These are phyloP conservation scores for Agrilus mali DNA, from an alignment of 2,888 invertebrate species.

Conservation along the genomic window DNA sequence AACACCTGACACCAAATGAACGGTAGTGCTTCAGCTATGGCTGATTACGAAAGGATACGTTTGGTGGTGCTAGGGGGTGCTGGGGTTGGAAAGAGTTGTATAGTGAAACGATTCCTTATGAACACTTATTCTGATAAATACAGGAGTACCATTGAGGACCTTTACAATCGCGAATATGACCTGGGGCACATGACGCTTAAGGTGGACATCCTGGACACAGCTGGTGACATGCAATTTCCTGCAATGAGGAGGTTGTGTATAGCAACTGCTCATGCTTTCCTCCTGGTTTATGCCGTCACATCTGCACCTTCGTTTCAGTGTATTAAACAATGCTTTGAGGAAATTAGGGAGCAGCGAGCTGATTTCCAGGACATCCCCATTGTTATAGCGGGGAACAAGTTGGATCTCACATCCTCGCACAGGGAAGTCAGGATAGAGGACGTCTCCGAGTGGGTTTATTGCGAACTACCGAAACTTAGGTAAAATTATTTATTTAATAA, in stretches of 20 bases:
- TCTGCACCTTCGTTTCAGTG: conserved; percentile 59
- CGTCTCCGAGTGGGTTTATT: conserved; percentile 69
- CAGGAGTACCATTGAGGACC: conserved; percentile 76
- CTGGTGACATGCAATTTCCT: conserved; percentile 79
- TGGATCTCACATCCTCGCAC: conserved; percentile 59
- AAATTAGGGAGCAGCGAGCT: conserved; percentile 67
- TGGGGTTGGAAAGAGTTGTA: conserved; percentile 75
- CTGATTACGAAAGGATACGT: conserved; percentile 66
- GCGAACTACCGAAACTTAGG: conserved; percentile 61
- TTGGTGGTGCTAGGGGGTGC: conserved; percentile 73
- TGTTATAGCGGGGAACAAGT: conserved; percentile 77
- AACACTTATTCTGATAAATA: conserved; percentile 72
- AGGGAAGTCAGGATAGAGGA: conserved; percentile 65
- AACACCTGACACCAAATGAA: conserved; percentile 19
- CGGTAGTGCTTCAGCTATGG: conserved; percentile 41
- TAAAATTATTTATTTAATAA: conserved; percentile 22
- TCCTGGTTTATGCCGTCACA: conserved; percentile 73
- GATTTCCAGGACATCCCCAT: conserved; percentile 71
- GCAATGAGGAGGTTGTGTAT: conserved; percentile 81
- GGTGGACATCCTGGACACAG: conserved; percentile 71
- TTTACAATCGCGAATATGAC: conserved; percentile 74
- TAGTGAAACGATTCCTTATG: conserved; percentile 67
- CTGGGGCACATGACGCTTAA: conserved; percentile 62
- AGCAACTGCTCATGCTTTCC: conserved; percentile 77
- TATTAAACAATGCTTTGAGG: conserved; percentile 65